Percentiles rank a stretch among this genome's conserved stretches.
phyloP scores from a whole-genome alignment of 2,797 vertebrate species.

The Danio choprae region DNA sequence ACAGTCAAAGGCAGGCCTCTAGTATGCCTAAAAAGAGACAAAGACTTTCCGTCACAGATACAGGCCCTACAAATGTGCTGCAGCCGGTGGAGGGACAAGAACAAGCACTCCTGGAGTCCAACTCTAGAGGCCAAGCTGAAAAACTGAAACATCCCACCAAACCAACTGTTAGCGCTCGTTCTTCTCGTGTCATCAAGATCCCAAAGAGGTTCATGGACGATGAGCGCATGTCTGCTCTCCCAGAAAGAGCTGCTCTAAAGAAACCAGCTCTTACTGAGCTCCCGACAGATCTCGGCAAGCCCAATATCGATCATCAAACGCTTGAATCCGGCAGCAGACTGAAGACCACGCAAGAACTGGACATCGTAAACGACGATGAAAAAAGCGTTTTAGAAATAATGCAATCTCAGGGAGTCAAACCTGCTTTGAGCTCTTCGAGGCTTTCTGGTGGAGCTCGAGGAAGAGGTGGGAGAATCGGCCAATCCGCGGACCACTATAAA shows the following conservation, averaged over 20 bases:
- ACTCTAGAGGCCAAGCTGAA: constrained; percentile 32
- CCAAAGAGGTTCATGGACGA: constrained; percentile 90
- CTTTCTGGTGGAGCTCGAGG: constrained; percentile 45
- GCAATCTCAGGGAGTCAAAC: constrained; percentile 17
- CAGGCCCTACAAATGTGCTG: constrained; percentile 67
- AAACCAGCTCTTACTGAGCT: constrained; percentile 43
- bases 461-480: constrained; percentile 70
- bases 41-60: constrained; percentile 44
- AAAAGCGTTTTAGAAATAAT: neutral
- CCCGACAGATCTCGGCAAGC: neutral
- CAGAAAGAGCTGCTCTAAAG: constrained; percentile 67
- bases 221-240: constrained; percentile 72
- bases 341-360: neutral
- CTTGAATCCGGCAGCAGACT: neutral
- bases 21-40: constrained; percentile 52
- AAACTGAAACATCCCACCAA: constrained; percentile 57
- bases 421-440: neutral
- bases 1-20: neutral
- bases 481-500: constrained; percentile 81
- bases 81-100: constrained; percentile 51
- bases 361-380: neutral
- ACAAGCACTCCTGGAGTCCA: constrained; percentile 32
- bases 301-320: constrained; percentile 10
- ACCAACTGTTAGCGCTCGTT: constrained; percentile 81
- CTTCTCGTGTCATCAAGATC: constrained; percentile 88